These are phyloP conservation scores for Lottia gigantea DNA, from an alignment of 2,888 invertebrate species.

Conservation along the genomic window DNA sequence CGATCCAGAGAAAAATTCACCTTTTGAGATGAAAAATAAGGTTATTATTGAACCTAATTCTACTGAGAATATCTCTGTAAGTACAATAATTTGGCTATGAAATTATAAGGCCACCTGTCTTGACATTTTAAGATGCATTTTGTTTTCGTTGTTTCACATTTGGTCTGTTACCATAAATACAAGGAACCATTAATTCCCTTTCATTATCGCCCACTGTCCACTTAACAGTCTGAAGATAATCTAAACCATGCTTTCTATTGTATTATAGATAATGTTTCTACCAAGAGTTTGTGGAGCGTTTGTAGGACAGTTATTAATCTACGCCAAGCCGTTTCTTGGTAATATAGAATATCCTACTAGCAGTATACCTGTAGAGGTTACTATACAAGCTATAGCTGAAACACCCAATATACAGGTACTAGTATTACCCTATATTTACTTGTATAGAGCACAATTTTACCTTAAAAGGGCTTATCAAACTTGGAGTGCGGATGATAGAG, in stretches of 20 bases:
- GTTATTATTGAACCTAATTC: slow-evolving; percentile 49
- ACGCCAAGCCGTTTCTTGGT: slow-evolving; percentile 39
- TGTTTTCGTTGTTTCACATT: background rate
- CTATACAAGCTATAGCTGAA: slow-evolving; percentile 48
- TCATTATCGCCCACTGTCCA: no score
- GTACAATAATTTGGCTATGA: slow-evolving; percentile 9
- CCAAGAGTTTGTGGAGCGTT: slow-evolving; percentile 54
- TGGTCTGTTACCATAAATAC: no score
- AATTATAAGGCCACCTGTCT: background rate
- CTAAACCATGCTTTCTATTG: background rate
- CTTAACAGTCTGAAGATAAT: background rate
- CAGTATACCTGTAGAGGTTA: slow-evolving; percentile 39
- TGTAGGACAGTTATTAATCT: slow-evolving; percentile 49
- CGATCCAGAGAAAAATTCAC: slow-evolving; percentile 25
- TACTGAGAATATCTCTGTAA: slow-evolving; percentile 49
- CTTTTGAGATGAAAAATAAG: slow-evolving; percentile 51
- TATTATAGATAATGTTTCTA: slow-evolving; percentile 54
- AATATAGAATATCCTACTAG: slow-evolving; percentile 27
- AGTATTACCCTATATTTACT: no score
- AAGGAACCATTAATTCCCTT: no score
- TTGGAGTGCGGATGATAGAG: no score
- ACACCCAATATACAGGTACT: slow-evolving; percentile 43
- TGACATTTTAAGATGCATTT: background rate
- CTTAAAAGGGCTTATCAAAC: no score
- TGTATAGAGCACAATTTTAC: no score